A percentile compares a stretch with the other conserved stretches of the same genome.
Evolutionary conservation across 2,797 vertebrate species (phyloP).

Genomic region (Xenopus petersii): DNA sequence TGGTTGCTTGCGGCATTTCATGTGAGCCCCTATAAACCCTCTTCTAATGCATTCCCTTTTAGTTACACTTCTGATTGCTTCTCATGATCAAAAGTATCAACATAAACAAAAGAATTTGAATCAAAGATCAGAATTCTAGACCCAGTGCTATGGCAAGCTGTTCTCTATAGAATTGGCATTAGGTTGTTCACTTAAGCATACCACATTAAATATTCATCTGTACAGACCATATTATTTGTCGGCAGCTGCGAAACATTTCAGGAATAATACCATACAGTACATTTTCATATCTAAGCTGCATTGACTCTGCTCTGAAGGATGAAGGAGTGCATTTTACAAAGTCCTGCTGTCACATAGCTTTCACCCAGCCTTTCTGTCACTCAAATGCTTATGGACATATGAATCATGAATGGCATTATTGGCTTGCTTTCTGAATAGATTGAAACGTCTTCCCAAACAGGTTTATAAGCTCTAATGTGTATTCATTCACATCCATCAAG

Average conservation of each 20-base stretch:
- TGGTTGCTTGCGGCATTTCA: too few species aligned
- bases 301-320: neutral
- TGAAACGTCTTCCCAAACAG: slow-evolving; percentile 47
- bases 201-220: neutral
- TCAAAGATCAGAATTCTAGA: too few species aligned
- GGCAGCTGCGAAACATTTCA: neutral
- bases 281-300: neutral
- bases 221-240: neutral
- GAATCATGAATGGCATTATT: slow-evolving; percentile 48
- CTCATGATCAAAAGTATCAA: too few species aligned
- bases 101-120: too few species aligned
- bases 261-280: neutral
- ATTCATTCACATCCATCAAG: slow-evolving; percentile 46
- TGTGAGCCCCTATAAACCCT: too few species aligned
- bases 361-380: slow-evolving; percentile 46
- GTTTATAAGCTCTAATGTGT: slow-evolving; percentile 48
- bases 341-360: slow-evolving; percentile 48
- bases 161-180: too few species aligned
- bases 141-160: too few species aligned
- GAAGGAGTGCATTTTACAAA: slow-evolving; percentile 43
- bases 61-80: too few species aligned
- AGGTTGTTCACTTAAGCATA: too few species aligned
- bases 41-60: too few species aligned
- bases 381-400: slow-evolving; percentile 51
- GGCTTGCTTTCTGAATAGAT: slow-evolving; percentile 33